phyloP scores from a whole-genome alignment of 92 coral and sea anemone species.

The Actinernus sp. region DNA sequence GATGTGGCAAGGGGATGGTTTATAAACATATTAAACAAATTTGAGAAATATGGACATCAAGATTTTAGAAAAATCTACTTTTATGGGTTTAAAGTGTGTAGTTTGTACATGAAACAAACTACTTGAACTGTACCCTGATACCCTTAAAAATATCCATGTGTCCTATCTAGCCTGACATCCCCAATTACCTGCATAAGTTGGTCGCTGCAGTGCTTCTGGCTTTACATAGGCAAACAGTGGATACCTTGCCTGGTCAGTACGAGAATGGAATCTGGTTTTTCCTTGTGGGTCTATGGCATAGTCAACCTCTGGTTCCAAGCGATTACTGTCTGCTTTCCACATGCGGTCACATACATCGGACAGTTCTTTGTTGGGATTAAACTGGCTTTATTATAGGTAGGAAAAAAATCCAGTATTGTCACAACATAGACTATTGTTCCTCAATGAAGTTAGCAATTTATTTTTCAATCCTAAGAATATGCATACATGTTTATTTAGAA shows the following conservation, averaged over 20 bases:
- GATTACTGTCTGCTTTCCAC: conserved; percentile 94
- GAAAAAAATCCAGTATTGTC: no score
- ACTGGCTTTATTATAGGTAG: no score
- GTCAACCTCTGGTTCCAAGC: conserved; percentile 81
- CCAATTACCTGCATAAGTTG: conserved; percentile 76
- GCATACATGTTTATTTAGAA: no score
- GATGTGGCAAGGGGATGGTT: no score
- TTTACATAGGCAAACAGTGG: conserved; percentile 88
- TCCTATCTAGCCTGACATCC: no score
- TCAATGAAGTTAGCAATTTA: no score
- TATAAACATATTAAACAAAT: no score
- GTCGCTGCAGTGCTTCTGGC: conserved; percentile 59
- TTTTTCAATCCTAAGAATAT: no score
- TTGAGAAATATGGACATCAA: neutral
- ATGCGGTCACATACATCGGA: conserved; percentile 78
- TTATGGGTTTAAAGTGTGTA: neutral
- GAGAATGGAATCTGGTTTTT: conserved; percentile 72
- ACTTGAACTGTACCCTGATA: no score
- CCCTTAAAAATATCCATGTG: no score
- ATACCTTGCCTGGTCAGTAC: conserved; percentile 73
- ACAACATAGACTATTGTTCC: no score
- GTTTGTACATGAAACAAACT: neutral
- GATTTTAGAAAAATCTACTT: neutral
- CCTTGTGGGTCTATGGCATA: conserved; percentile 97
- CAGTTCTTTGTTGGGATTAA: conserved; percentile 80